These are phyloP conservation scores for Axea sp. DNA, from an alignment of 2,888 invertebrate species.

Conservation along the genomic window DNA sequence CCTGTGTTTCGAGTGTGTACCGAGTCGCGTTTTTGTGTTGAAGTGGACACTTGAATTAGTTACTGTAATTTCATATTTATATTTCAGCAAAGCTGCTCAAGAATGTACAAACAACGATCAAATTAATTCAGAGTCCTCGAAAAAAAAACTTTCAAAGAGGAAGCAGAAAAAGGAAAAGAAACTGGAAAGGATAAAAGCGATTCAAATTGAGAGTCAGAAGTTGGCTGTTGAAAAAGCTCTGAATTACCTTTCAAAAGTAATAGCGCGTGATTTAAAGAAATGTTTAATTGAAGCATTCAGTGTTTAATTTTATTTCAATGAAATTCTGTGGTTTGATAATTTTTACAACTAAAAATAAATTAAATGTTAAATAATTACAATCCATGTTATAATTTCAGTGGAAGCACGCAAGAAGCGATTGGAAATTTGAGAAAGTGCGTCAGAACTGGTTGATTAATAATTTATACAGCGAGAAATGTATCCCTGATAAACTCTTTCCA, in stretches of 20 bases:
- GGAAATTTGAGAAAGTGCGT: conserved; percentile 90
- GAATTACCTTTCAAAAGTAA: conserved; percentile 82
- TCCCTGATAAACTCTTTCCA: conserved; percentile 84
- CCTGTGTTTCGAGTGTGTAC: too few relatives aligned
- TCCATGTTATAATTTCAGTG: too few relatives aligned
- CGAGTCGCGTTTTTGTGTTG: too few relatives aligned
- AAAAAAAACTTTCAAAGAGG: conserved; percentile 15
- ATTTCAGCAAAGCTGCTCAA: too few relatives aligned
- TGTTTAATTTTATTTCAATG: not conserved
- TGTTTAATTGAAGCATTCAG: too few relatives aligned
- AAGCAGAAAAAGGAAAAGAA: conserved; percentile 17
- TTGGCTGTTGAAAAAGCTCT: conserved; percentile 83
- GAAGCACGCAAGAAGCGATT: conserved; percentile 85
- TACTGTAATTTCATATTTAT: too few relatives aligned
- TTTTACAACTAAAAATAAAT: too few relatives aligned
- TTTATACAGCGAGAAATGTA: conserved; percentile 82
- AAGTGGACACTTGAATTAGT: too few relatives aligned
- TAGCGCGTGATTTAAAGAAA: not conserved
- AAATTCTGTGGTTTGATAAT: not conserved
- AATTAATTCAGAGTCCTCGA: too few relatives aligned
- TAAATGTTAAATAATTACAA: too few relatives aligned
- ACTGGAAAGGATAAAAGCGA: not conserved
- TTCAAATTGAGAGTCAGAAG: conserved; percentile 78
- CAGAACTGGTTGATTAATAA: conserved; percentile 89
- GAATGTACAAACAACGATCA: too few relatives aligned